Conservation (phyloP, 2,888 invertebrate genomes). For the Coleophora deauratella region DNA sequence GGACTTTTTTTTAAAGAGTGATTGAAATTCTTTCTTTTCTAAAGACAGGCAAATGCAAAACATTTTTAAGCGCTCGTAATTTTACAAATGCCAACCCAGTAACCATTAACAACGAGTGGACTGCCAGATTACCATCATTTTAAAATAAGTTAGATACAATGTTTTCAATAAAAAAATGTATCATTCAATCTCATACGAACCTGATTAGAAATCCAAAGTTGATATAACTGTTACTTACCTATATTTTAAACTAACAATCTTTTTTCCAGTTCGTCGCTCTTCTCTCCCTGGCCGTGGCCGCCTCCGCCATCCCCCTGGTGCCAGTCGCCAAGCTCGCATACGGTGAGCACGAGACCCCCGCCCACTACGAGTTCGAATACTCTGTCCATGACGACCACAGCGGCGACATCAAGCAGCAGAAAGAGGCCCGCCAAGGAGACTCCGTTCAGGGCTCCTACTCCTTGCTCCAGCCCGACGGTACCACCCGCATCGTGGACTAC, state of each 20-base stretch:
- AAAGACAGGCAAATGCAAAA: too few species aligned
- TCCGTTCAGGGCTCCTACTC: constrained; percentile 63
- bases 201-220: background rate
- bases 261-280: constrained; percentile 39
- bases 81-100: too few species aligned
- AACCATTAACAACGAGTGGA: background rate
- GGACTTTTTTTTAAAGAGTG: too few species aligned
- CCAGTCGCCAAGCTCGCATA: constrained; percentile 29
- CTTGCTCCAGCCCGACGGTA: constrained; percentile 60
- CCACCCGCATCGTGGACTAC: constrained; percentile 60
- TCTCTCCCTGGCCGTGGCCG: constrained; percentile 40
- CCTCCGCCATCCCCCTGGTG: constrained; percentile 31
- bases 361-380: constrained; percentile 59
- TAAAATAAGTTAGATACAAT: background rate
- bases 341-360: constrained; percentile 40
- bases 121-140: background rate
- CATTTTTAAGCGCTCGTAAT: too few species aligned
- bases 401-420: constrained; percentile 64
- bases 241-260: background rate
- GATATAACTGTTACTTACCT: background rate
- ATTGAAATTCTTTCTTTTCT: too few species aligned
- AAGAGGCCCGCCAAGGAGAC: constrained; percentile 55
- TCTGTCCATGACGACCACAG: constrained; percentile 56
- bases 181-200: background rate
- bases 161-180: background rate